Base-by-base conservation (phyloP, 2,888 invertebrate genomes). In the Plagiodera versicolora region DNA sequence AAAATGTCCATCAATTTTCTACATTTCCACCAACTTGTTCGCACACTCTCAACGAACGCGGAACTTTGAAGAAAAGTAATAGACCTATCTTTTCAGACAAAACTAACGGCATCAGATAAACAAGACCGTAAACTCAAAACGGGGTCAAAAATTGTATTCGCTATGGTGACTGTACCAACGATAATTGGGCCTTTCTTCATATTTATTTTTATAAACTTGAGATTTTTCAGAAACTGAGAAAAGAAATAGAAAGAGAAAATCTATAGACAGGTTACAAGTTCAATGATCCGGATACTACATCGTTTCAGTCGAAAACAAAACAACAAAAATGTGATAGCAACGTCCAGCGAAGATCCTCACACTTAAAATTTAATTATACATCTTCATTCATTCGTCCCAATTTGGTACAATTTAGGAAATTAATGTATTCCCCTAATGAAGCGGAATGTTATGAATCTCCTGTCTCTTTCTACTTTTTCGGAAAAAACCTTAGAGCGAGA, bases 161-260 rank as follows among this genome's bases (percentile, higher is more conserved):
- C 75, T 76, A 65, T 67, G 69, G 70, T 58, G 73, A 74, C 69
- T 72, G 72, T 73, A 74, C 72, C 67, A 63, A 68, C 63, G 68
- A 74, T 75, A 75, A 77, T 77, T 78, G 73, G 76, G 77, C 78
- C 79, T 79, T 79, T 79, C 78, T 79, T 79, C 78, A 78, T 79
- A 78, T 79, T 79, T 79, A 79, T 79, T 79, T 79, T 79, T 77
- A 79, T 75, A 78, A 79, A 78, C 78, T 78, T 76, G 74, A 72
- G 75, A 74, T 77, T 78, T 79, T 76, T 74, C 74, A 74, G 74
- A 67, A 68, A 73, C 68, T 72, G 74, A 73, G 75, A 74, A 77
- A 77, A 77, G 77, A 79, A 78, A 77, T 72, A 75, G 78, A 79
- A 79, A 79, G 59, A 59, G 60, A 60, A 46, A 55, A 32, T 46